A percentile compares a stretch with the other conserved stretches of the same genome.
These are phyloP conservation scores for Anoura caudifer DNA, from an alignment of 2,113 vertebrate genomes.

Conservation along the genomic window DNA sequence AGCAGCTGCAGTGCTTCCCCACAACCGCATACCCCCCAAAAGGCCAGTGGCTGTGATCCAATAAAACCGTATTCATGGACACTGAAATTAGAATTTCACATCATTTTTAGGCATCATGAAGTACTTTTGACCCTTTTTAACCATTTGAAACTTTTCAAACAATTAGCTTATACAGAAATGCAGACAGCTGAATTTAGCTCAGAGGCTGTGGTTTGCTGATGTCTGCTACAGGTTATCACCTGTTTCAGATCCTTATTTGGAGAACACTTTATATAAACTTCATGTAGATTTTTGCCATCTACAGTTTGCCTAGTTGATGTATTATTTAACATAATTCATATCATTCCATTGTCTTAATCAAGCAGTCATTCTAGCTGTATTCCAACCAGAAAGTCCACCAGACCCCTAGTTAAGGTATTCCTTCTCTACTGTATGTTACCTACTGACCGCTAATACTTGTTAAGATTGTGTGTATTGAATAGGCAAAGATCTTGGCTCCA, in stretches of 20 bases:
- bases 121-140: background rate
- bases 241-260: background rate
- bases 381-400: background rate
- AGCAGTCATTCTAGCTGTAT: background rate
- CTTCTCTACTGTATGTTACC: background rate
- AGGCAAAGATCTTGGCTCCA: background rate
- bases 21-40: background rate
- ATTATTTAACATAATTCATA: background rate
- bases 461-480: background rate
- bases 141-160: background rate
- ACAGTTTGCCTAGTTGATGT: background rate
- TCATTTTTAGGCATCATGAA: background rate
- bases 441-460: background rate
- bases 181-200: background rate
- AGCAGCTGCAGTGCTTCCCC: background rate
- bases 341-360: background rate
- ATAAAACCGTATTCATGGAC: background rate
- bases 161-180: background rate
- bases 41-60: background rate
- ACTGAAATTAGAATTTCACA: background rate
- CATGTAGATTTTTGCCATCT: background rate
- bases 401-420: background rate
- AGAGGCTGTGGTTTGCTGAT: background rate
- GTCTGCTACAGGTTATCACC: background rate
- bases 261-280: background rate